Evolutionary conservation across 2,797 vertebrate species (phyloP).

Genomic region (Lepidocolaptes lacrymiger): DNA sequence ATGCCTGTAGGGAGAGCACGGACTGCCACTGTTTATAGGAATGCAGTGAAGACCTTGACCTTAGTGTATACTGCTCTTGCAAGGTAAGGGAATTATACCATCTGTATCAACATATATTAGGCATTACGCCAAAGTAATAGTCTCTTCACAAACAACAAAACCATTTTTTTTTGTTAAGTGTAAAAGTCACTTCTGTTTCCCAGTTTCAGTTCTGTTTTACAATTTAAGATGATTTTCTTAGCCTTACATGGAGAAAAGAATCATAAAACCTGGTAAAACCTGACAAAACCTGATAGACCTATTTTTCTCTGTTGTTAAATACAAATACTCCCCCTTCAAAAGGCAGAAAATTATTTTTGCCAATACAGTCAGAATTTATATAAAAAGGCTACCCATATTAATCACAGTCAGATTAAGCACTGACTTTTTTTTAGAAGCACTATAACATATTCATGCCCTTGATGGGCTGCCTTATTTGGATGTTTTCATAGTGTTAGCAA

Average conservation of each 20-base stretch:
- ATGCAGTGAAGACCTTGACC: not conserved
- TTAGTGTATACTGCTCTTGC: not conserved
- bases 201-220: not conserved
- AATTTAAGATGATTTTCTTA: not conserved
- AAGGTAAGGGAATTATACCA: constrained; percentile 27
- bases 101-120: constrained; percentile 21
- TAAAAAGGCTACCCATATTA: not conserved
- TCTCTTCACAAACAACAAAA: not conserved
- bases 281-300: not conserved
- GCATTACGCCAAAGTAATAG: not conserved
- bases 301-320: not conserved
- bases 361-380: not conserved
- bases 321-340: not conserved
- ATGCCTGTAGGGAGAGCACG: not conserved
- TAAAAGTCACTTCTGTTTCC: not conserved
- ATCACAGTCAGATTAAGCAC: not conserved
- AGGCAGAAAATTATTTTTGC: not conserved
- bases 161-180: not conserved
- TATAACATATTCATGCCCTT: not conserved
- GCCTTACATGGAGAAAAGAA: not conserved
- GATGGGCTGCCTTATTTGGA: not conserved
- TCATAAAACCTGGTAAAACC: not conserved
- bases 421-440: not conserved
- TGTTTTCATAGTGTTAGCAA: not conserved
- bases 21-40: not conserved